Conservation (phyloP, 2,888 invertebrate genomes). For the Rugalucina vietnamica region DNA sequence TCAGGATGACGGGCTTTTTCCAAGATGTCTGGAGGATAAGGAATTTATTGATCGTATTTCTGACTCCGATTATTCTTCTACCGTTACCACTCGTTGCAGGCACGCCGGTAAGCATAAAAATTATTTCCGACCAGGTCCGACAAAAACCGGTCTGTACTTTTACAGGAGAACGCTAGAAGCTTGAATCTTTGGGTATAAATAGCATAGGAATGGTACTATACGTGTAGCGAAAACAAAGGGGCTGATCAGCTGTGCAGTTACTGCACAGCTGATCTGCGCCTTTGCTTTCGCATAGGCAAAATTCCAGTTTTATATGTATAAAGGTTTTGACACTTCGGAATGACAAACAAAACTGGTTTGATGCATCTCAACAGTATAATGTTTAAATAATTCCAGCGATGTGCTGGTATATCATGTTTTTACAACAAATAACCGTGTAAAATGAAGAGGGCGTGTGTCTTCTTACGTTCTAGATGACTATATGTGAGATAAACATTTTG, state of each 20-base stretch:
- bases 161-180: not conserved
- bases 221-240: not conserved
- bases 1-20: slow-evolving; percentile 22
- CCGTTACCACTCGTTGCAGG: slow-evolving; percentile 52
- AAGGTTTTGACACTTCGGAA: too few species aligned
- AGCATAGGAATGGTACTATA: not conserved
- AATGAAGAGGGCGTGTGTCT: too few species aligned
- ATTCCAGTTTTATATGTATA: too few species aligned
- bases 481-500: too few species aligned
- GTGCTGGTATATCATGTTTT: too few species aligned
- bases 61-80: slow-evolving; percentile 62
- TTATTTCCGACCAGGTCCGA: not conserved
- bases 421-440: too few species aligned
- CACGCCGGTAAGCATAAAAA: slow-evolving; percentile 45
- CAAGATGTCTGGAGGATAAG: slow-evolving; percentile 53
- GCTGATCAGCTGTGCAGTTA: not conserved
- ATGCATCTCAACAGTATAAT: too few species aligned
- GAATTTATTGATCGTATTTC: slow-evolving; percentile 57
- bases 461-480: too few species aligned
- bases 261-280: not conserved
- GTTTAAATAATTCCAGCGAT: too few species aligned
- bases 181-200: not conserved
- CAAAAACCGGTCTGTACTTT: not conserved
- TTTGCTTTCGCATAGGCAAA: not conserved
- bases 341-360: too few species aligned